These are phyloP conservation scores for Chondrilla cf. caribensis DNA, from an alignment of 37 sponge, comb jelly and placozoan species.

Conservation along the genomic window DNA sequence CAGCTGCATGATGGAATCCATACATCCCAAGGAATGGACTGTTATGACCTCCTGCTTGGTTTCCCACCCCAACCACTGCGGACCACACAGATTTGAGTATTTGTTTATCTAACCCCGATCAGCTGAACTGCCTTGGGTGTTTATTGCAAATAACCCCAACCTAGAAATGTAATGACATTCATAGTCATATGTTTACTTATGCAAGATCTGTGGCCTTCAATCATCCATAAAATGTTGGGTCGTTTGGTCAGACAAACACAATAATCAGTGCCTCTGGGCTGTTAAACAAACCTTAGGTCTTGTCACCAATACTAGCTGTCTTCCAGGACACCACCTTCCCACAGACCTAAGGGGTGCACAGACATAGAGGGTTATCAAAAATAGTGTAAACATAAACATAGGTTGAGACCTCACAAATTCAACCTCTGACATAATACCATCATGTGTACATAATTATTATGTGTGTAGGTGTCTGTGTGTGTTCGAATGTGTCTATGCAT, in stretches of 20 bases:
- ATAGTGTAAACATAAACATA: background rate
- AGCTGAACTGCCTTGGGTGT: constrained; percentile 11
- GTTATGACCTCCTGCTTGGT: no score
- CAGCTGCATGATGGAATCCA: no score
- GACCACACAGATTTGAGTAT: background rate
- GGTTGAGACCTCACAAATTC: constrained; percentile 25
- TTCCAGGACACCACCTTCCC: background rate
- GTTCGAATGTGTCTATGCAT: background rate
- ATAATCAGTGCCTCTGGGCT: background rate
- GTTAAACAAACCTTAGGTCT: constrained; percentile 25
- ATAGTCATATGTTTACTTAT: background rate
- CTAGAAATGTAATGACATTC: background rate
- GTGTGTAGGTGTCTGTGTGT: background rate
- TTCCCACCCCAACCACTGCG: background rate
- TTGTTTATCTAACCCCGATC: constrained; percentile 25
- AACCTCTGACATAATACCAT: background rate
- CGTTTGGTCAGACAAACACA: background rate
- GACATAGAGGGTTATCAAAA: background rate
- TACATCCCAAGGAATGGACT: no score
- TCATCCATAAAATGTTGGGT: background rate
- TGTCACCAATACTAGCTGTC: background rate
- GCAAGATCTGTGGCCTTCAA: background rate
- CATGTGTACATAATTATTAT: no score
- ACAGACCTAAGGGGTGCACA: background rate
- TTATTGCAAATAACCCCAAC: constrained; percentile 15